Evolutionary conservation across 2,888 invertebrate genomes (phyloP), one percentile per base, ranked within the genome.

Genomic region (Cheilosia pagana): DNA sequence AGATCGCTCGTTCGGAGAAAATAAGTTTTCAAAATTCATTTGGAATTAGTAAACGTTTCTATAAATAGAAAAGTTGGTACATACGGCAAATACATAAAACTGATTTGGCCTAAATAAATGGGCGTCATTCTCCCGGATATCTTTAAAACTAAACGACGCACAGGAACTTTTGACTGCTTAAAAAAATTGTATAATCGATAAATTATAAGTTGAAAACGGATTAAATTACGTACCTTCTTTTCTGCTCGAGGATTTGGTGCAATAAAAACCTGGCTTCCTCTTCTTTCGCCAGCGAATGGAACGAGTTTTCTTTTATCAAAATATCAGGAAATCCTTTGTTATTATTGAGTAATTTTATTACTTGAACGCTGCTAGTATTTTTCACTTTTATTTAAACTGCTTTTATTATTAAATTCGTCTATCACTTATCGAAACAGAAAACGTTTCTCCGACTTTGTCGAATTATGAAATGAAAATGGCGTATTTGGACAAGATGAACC

Each of bases 391-490:
- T 4, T 41, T 41, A 2, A 52, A 60, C 5, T 60, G 21, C 14
- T 72, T 52, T 31, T 35, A 25, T 31, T 39, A 39, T 10, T 16
- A 10, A 45, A 45, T 43, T 45, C 25, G 12, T 35, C 35, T 41
- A 2, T 3, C 1, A 48, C 8, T 60, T 55, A 14, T 19, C 3
- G 31, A 62, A 43, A 72, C 43, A 12, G 41, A 50, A 19, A 53
- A 43, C 28, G 19, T 52, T 16, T 16, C 23, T 62, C 7, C 50
- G 19, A 28, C 39, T 41, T 21, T 14, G 7, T 6, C 19, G 45
- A 50, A 21, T 41, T 62, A 12, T 55, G 39, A 71, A 78, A 71
- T 57, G 50, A 78, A 77, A 63, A 78, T 78, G 77, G 77, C 41
- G 77, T 63, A 57, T 71, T 71, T 14, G 45, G 41, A 57, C 41